These are phyloP conservation scores for Cephus runcator DNA, from an alignment of 2,888 invertebrate genomes.

Conservation along the genomic window DNA sequence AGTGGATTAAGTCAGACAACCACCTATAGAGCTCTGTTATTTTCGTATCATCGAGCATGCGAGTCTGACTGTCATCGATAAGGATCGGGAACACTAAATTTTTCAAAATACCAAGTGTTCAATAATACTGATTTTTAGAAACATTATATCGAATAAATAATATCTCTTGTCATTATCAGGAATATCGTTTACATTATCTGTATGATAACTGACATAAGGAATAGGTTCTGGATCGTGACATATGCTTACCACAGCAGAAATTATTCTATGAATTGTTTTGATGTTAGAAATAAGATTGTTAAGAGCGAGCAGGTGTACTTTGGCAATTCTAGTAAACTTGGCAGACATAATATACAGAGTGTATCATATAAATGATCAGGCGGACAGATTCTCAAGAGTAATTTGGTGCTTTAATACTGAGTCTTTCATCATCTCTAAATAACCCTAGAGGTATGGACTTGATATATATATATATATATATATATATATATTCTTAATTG, in stretches of 20 bases:
- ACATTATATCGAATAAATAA: too few species aligned
- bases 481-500: too few species aligned
- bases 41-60: not conserved
- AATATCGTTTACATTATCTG: too few species aligned
- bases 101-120: too few species aligned
- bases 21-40: not conserved
- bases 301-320: slow-evolving; percentile 46
- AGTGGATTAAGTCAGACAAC: slow-evolving; percentile 52
- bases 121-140: too few species aligned
- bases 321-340: slow-evolving; percentile 31
- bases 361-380: not conserved
- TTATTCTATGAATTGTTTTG: not conserved
- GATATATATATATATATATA: not conserved
- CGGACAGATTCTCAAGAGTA: not conserved
- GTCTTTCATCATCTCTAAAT: not conserved
- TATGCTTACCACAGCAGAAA: not conserved
- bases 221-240: not conserved
- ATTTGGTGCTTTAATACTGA: not conserved
- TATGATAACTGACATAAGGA: too few species aligned
- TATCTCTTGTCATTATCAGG: too few species aligned
- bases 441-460: not conserved
- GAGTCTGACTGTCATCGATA: not conserved
- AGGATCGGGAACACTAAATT: too few species aligned
- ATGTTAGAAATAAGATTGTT: slow-evolving; percentile 41
- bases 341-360: slow-evolving; percentile 33